Base-by-base conservation (phyloP, 1,140 invertebrate genomes). In the Asbolus verrucosus region DNA sequence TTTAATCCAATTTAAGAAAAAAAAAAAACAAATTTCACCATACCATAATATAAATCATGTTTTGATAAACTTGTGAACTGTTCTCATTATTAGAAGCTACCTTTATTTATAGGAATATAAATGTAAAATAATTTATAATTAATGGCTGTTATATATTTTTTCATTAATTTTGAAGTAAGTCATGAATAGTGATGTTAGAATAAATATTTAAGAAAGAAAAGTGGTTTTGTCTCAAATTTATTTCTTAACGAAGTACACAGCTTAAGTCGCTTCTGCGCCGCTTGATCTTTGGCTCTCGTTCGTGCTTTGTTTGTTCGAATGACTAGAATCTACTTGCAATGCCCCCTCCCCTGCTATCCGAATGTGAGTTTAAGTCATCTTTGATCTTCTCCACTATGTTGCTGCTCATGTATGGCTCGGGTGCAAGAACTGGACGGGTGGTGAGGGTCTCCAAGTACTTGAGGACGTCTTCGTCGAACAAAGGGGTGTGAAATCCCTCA, bases 281-380 rank as follows among this genome's bases (percentile, higher is more conserved):
- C n/a, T n/a, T n/a, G n/a, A n/a, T n/a, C n/a, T n/a, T n/a, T n/a
- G n/a, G n/a, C n/a, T n/a, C n/a, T n/a, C n/a, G n/a, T n/a, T n/a
- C n/a, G n/a, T n/a, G n/a, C n/a, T 41, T 15, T 41, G 9, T 41
- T 41, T 11, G 11, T 8, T 50, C 18, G 18, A n/a, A 21, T 8
- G 24, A 27, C 19, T 81, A 87, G 81, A 88, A 90, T 73, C 88
- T 83, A 43, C 85, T 88, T 19, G 87, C 85, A 67, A 88, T 82
- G 14, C 88, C 88, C 19, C 86, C 87, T 38, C 87, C 87, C 77
- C 88, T 81, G 75, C 87, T 89, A 75, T 89, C 88, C 0, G 88
- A 87, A 78, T 89, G 87, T 9, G 86, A 87, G 50, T 81, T 77
- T 1, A 88, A 79, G 54, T 78, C 79, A 76, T 90, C 88, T 36